Percentiles rank a stretch among this genome's conserved stretches.
Conservation (phyloP, 2,888 invertebrate species). For the Taphrorychus bicolor region DNA sequence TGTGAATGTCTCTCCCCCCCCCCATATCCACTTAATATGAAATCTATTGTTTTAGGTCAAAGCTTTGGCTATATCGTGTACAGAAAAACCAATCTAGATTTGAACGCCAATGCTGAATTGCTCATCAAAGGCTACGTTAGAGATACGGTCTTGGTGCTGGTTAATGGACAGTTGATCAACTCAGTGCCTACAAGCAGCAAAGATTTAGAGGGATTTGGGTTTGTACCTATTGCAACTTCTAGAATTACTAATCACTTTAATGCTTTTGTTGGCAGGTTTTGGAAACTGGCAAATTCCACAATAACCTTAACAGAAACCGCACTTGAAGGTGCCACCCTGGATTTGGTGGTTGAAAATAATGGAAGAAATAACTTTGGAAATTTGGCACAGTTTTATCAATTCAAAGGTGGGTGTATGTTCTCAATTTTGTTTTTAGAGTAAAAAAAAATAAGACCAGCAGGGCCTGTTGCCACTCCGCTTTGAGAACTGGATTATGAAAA, state of each 20-base stretch:
- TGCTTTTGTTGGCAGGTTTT: conserved; percentile 42
- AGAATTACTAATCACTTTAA: not conserved
- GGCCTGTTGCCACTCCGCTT: too few relatives aligned
- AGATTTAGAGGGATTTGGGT: conserved; percentile 35
- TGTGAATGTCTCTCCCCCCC: not conserved
- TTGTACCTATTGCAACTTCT: not conserved
- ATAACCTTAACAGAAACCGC: conserved; percentile 43
- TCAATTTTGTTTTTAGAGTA: too few relatives aligned
- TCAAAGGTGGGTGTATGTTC: conserved; percentile 47
- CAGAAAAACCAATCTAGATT: conserved; percentile 53
- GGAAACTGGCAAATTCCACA: conserved; percentile 48
- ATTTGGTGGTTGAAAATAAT: conserved; percentile 75
- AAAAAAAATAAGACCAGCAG: too few relatives aligned
- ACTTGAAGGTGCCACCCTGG: conserved; percentile 52
- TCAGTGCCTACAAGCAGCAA: conserved; percentile 45
- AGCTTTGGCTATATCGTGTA: conserved; percentile 66
- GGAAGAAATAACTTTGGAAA: conserved; percentile 74
- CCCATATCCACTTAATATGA: not conserved
- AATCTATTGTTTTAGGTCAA: conserved; percentile 62
- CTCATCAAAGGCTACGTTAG: conserved; percentile 57
- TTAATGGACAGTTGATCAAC: conserved; percentile 58
- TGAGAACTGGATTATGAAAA: too few relatives aligned
- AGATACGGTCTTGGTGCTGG: conserved; percentile 62
- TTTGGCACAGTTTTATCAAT: conserved; percentile 57
- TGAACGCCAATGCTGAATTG: conserved; percentile 50